phyloP scores from a whole-genome alignment of 2,797 vertebrate genomes.

The Huso huso region DNA sequence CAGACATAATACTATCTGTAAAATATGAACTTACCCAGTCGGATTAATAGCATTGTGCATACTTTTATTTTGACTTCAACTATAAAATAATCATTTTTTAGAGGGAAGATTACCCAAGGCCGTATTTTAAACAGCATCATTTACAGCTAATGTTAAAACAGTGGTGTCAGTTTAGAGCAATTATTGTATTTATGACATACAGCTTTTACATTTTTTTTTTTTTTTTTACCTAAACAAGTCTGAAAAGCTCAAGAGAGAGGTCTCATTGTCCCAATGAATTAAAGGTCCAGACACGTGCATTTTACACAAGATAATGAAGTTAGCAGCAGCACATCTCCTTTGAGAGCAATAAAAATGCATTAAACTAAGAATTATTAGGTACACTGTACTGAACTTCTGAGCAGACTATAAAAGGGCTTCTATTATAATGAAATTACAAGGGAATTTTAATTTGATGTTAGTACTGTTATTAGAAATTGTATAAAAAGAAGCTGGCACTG shows the following conservation, averaged over 20 bases:
- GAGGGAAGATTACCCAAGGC: conserved; percentile 48
- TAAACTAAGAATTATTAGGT: conserved; percentile 65
- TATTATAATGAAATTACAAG: conserved; percentile 57
- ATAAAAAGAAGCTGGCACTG: conserved; percentile 29
- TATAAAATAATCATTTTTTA: conserved; percentile 43
- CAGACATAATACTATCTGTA: too few relatives aligned
- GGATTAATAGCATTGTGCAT: conserved; percentile 26
- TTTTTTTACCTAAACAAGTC: conserved; percentile 14
- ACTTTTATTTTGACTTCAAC: conserved; percentile 38
- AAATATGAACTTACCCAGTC: too few relatives aligned
- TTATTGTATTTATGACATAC: conserved; percentile 46
- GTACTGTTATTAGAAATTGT: conserved; percentile 44
- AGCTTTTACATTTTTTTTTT: background rate
- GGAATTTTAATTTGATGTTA: conserved; percentile 56
- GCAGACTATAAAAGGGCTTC: conserved; percentile 50
- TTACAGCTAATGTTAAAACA: conserved; percentile 37
- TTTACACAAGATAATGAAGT: conserved; percentile 45
- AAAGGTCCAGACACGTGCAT: conserved; percentile 62
- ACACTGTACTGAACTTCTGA: conserved; percentile 45
- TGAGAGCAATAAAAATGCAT: conserved; percentile 56
- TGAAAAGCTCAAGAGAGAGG: conserved; percentile 23
- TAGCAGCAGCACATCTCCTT: conserved; percentile 43
- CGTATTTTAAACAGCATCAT: conserved; percentile 38
- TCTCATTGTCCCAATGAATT: conserved; percentile 60
- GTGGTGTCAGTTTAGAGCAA: conserved; percentile 40